phyloP scores from a whole-genome alignment of 1,140 invertebrate genomes.

The Dolichoris vasculosae region DNA sequence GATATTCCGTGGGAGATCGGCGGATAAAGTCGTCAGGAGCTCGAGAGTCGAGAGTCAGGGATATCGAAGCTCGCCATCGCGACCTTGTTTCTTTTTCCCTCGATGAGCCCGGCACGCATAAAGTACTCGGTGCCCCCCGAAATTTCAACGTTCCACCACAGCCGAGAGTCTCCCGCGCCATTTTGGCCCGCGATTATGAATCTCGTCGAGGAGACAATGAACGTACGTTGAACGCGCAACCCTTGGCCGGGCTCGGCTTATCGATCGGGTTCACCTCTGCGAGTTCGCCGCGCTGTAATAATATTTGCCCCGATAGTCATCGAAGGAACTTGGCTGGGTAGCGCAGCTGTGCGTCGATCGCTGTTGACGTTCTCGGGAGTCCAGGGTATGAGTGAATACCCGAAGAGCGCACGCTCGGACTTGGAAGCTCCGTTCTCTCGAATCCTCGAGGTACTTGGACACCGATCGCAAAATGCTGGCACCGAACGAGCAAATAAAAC shows the following conservation, averaged over 20 bases:
- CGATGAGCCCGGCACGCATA: too few relatives aligned
- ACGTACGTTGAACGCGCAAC: background rate
- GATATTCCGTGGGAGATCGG: slow-evolving; percentile 15
- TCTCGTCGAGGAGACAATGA: slow-evolving; percentile 16
- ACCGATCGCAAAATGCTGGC: too few relatives aligned
- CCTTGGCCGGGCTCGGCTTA: background rate
- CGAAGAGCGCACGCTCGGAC: background rate
- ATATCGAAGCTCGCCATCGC: background rate
- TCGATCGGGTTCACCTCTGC: background rate
- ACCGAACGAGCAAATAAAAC: too few relatives aligned
- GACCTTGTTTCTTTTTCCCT: background rate
- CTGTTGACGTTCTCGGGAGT: background rate
- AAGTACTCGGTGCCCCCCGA: too few relatives aligned
- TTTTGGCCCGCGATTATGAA: background rate
- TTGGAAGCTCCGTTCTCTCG: background rate
- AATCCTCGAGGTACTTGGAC: background rate
- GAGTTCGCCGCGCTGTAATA: slow-evolving; percentile 10
- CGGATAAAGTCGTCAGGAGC: background rate
- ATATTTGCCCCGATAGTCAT: slow-evolving; percentile 42
- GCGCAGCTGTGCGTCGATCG: slow-evolving; percentile 37
- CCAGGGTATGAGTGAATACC: background rate
- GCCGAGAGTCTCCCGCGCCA: too few relatives aligned
- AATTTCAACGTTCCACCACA: background rate
- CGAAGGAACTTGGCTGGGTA: slow-evolving; percentile 11
- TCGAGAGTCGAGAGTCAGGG: background rate